These are phyloP conservation scores for Galerucella nymphaeae DNA, from an alignment of 2,888 invertebrate species.

Conservation along the genomic window DNA sequence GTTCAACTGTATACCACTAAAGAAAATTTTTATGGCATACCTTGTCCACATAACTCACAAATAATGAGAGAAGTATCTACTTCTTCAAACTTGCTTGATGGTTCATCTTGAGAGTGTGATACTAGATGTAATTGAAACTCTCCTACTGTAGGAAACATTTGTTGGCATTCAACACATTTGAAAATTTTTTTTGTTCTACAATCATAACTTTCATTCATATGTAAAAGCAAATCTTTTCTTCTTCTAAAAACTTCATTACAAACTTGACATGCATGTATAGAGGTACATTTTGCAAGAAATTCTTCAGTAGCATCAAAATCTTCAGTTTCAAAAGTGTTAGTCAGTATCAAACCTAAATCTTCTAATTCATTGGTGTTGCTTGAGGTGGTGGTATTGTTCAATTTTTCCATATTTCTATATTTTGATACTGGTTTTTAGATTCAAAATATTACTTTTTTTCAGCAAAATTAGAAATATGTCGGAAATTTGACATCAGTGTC, in stretches of 20 bases:
- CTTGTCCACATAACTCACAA: constrained; percentile 32
- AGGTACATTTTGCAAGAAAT: constrained; percentile 24
- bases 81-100: background rate
- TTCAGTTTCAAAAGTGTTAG: constrained; percentile 30
- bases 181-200: constrained; percentile 29
- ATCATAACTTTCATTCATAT: constrained; percentile 30
- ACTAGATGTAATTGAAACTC: constrained; percentile 30
- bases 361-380: constrained; percentile 10
- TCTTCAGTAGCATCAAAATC: constrained; percentile 33
- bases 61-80: constrained; percentile 9
- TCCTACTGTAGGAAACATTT: constrained; percentile 26
- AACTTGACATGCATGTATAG: constrained; percentile 28
- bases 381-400: constrained; percentile 1
- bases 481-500: constrained; percentile 34
- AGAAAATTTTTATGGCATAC: background rate
- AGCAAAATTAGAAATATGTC: constrained; percentile 33
- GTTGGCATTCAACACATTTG: constrained; percentile 24
- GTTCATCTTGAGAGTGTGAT: constrained; percentile 26
- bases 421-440: background rate
- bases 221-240: constrained; percentile 17
- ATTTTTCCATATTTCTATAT: constrained; percentile 18
- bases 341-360: constrained; percentile 17
- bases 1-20: too few species aligned
- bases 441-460: constrained; percentile 23
- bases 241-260: constrained; percentile 30